Evolutionary conservation across 2,888 invertebrate species (phyloP).

Genomic region (Sialis lutaria): DNA sequence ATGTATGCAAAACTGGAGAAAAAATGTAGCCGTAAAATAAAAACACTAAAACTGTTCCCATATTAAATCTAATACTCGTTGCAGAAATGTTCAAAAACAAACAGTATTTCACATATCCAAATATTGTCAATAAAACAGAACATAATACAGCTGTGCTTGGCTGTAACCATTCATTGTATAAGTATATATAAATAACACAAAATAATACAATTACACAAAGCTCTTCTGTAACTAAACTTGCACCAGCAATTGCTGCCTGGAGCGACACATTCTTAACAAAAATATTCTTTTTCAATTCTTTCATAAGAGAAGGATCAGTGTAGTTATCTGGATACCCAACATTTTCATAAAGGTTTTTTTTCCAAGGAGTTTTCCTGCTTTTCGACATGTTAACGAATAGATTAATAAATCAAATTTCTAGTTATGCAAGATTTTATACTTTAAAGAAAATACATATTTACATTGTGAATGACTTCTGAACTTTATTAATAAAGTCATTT

Average conservation of each 20-base stretch:
- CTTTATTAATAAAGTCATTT: neutral
- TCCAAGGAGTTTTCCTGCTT: slow-evolving; percentile 42
- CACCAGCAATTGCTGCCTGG: slow-evolving; percentile 51
- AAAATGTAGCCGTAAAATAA: slow-evolving; percentile 73
- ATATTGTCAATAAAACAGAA: slow-evolving; percentile 33
- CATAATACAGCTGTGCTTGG: slow-evolving; percentile 44
- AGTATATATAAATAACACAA: slow-evolving; percentile 49
- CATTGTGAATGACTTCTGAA: too few relatives aligned
- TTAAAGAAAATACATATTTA: neutral
- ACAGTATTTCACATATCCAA: slow-evolving; percentile 45
- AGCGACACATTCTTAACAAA: slow-evolving; percentile 57
- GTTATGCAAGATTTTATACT: too few relatives aligned
- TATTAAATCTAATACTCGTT: slow-evolving; percentile 33
- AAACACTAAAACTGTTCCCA: slow-evolving; percentile 66
- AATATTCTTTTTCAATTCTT: slow-evolving; percentile 69
- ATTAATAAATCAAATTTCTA: too few relatives aligned
- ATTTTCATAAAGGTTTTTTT: slow-evolving; percentile 79
- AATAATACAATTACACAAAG: slow-evolving; percentile 61
- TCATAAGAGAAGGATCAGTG: slow-evolving; percentile 71
- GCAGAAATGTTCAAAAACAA: slow-evolving; percentile 17
- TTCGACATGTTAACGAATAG: too few relatives aligned
- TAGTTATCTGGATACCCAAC: slow-evolving; percentile 83
- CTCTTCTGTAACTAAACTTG: slow-evolving; percentile 63
- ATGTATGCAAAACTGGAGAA: slow-evolving; percentile 80
- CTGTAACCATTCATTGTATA: slow-evolving; percentile 49